Conservation (phyloP, 2,888 invertebrate species). For the Cephus rjabovi region DNA sequence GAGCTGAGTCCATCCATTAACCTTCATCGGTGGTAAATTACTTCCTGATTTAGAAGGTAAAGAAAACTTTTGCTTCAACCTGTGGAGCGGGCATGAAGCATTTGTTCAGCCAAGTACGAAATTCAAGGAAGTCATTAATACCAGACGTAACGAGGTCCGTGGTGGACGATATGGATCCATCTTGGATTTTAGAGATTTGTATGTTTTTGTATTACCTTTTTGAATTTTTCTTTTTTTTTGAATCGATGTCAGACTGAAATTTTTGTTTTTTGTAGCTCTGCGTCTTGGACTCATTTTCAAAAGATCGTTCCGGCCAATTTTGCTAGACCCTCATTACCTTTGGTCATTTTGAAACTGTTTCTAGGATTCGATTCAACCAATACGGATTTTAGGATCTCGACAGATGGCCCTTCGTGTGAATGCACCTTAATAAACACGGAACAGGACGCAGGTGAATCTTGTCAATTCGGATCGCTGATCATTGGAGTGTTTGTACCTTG, state of each 20-base stretch:
- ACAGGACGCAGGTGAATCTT: slow-evolving; percentile 23
- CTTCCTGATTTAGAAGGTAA: slow-evolving; percentile 2
- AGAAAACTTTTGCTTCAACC: not conserved
- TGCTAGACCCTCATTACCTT: not conserved
- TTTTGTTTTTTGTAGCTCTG: not conserved
- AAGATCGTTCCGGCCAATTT: not conserved
- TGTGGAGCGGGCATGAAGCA: not conserved
- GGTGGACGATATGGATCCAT: not conserved
- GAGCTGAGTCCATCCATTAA: slow-evolving; percentile 3
- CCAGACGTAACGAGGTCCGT: not conserved
- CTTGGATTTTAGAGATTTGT: not conserved
- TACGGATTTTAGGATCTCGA: not conserved
- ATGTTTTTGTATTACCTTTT: not conserved
- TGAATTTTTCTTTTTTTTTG: not conserved
- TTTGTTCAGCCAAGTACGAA: not conserved
- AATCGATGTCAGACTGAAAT: not conserved
- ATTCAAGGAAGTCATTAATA: slow-evolving; percentile 3
- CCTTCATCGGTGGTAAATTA: slow-evolving; percentile 6
- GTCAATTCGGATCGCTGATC: slow-evolving; percentile 9
- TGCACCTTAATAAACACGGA: slow-evolving; percentile 1
- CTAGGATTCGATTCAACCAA: not conserved
- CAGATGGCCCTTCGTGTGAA: not conserved
- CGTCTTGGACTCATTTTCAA: not conserved
- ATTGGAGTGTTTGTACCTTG: not conserved
- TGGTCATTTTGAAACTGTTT: not conserved